These are phyloP conservation scores for Stenopsyche tienmushanensis DNA, from an alignment of 1,140 invertebrate species.

Conservation along the genomic window DNA sequence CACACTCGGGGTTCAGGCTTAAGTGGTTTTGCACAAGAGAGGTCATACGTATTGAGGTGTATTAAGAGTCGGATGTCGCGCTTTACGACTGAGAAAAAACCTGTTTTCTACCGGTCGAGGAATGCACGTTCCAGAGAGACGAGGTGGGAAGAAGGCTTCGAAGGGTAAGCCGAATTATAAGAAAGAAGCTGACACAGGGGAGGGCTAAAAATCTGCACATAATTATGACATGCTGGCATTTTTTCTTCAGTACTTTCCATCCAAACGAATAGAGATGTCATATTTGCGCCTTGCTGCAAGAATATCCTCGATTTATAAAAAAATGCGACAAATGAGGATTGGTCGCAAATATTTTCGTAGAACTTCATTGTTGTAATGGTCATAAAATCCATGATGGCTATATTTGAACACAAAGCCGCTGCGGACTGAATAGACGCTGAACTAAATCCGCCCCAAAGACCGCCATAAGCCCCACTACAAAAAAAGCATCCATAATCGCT, in stretches of 20 bases:
- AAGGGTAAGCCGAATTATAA: not conserved
- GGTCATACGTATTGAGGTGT: constrained; percentile 10
- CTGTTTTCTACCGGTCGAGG: constrained; percentile 11
- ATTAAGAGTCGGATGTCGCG: constrained; percentile 15
- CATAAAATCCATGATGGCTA: constrained; percentile 17
- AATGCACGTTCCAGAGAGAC: constrained; percentile 9
- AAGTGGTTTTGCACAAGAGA: not conserved
- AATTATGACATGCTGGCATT: too few species aligned
- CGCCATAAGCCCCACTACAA: not conserved
- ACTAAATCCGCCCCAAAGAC: too few species aligned
- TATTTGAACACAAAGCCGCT: constrained; percentile 19
- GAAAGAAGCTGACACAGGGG: too few species aligned
- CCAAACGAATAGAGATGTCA: too few species aligned
- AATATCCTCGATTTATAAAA: too few species aligned
- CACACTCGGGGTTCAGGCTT: not conserved
- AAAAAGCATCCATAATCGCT: constrained; percentile 4
- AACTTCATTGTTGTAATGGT: not conserved
- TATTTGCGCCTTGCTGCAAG: too few species aligned
- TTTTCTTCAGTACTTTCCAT: too few species aligned
- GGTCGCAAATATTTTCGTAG: not conserved
- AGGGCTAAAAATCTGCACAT: too few species aligned
- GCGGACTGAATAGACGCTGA: constrained; percentile 1
- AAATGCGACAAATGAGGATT: too few species aligned
- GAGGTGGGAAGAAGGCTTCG: not conserved
- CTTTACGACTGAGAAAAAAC: constrained; percentile 14